phyloP scores from a whole-genome alignment of 1,140 invertebrate species.

The Onthophagus taurus region DNA sequence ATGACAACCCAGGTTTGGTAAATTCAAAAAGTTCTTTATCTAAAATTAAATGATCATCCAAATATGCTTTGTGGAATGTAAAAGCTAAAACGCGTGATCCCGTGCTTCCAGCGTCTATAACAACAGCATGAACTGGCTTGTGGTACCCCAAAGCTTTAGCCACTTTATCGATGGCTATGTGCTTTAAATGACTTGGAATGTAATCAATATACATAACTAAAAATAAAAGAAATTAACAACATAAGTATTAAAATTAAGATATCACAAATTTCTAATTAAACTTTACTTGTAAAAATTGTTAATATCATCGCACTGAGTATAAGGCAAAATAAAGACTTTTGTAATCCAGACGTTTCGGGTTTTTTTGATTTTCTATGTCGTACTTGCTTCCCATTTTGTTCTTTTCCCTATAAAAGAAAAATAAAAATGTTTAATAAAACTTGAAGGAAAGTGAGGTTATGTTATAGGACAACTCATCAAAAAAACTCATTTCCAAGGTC shows the following conservation, averaged over 20 bases:
- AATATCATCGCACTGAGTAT: constrained; percentile 33
- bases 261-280: no score
- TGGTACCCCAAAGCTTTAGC: constrained; percentile 58
- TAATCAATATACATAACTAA: constrained; percentile 36
- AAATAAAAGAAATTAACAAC: constrained; percentile 13
- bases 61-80: constrained; percentile 67
- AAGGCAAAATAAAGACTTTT: constrained; percentile 32
- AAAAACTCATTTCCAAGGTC: no score
- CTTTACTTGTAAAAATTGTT: constrained; percentile 32
- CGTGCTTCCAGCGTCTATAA: constrained; percentile 94
- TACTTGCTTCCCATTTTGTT: constrained; percentile 25
- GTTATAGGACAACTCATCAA: constrained; percentile 1
- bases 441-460: constrained; percentile 5
- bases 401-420: constrained; percentile 28
- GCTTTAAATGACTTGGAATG: constrained; percentile 36
- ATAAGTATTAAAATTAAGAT: constrained; percentile 3
- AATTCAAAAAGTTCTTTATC: constrained; percentile 75
- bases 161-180: constrained; percentile 48
- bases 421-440: constrained; percentile 3
- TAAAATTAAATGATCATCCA: constrained; percentile 59
- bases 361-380: constrained; percentile 25
- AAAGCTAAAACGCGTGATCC: constrained; percentile 87
- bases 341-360: constrained; percentile 24
- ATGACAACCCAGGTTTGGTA: constrained; percentile 81
- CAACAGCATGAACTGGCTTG: constrained; percentile 75